Conservation (phyloP, 2,888 invertebrate species). For the Xylota sylvarum region DNA sequence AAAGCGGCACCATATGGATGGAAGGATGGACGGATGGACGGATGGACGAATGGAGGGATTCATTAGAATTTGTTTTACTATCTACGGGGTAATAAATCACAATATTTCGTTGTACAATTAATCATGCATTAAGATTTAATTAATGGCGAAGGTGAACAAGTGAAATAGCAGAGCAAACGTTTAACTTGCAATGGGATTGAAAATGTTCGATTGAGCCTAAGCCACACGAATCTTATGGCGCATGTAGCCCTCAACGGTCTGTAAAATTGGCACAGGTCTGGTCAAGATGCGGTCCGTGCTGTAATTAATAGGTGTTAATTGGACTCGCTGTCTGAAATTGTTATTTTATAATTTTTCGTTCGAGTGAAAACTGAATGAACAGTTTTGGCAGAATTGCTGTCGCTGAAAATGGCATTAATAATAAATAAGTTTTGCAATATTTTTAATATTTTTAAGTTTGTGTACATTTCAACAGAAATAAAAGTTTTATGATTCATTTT, state of each 20-base stretch:
- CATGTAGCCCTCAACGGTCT: constrained; percentile 16
- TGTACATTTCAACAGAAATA: not conserved
- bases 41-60: not conserved
- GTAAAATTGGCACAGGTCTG: constrained; percentile 17
- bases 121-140: constrained; percentile 32
- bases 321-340: constrained; percentile 40
- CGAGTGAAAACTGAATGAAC: constrained; percentile 19
- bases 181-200: not conserved
- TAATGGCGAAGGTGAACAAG: constrained; percentile 38
- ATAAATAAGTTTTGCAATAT: constrained; percentile 12
- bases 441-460: not conserved
- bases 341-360: constrained; percentile 29
- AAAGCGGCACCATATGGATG: constrained; percentile 22
- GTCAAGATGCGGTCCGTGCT: not conserved
- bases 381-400: constrained; percentile 12
- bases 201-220: not conserved
- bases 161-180: not conserved
- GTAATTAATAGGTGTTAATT: constrained; percentile 49
- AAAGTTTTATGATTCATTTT: not conserved
- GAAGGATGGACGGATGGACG: not conserved
- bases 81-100: constrained; percentile 29
- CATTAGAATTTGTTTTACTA: constrained; percentile 12
- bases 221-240: constrained; percentile 6
- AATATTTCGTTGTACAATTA: constrained; percentile 44
- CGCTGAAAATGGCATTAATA: not conserved